phyloP scores from a whole-genome alignment of 30 jellyfish, hydroid and myxozoan species.

The Cassiopea andromeda region DNA sequence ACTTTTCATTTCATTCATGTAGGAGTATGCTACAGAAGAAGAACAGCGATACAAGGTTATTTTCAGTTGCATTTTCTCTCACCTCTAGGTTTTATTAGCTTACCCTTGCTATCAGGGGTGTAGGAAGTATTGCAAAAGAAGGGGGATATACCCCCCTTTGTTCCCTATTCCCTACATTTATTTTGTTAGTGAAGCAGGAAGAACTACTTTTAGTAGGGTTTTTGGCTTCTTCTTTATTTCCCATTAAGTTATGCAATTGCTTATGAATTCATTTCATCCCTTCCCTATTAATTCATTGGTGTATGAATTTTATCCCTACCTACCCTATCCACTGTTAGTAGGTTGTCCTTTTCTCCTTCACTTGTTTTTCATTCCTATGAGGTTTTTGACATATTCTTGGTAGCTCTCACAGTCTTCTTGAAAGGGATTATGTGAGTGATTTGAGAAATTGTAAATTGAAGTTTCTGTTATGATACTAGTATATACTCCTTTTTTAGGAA shows the following conservation, averaged over 20 bases:
- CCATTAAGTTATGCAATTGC: not conserved
- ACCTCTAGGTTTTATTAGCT: no score
- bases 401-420: not conserved
- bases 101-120: no score
- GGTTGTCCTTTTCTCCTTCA: no score
- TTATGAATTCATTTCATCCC: not conserved
- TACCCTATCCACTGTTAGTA: no score
- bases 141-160: no score
- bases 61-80: not conserved
- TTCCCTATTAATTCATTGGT: not conserved
- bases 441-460: not conserved
- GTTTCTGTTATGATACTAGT: not conserved
- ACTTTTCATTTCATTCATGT: not conserved
- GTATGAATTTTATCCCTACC: no score
- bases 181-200: no score
- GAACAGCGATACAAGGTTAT: slow-evolving; percentile 94
- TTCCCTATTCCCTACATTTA: no score
- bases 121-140: no score
- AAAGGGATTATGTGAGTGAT: not conserved
- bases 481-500: slow-evolving; percentile 53
- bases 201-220: no score
- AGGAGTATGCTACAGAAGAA: slow-evolving; percentile 98
- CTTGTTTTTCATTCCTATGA: no score
- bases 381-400: no score
- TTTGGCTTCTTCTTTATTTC: not conserved